Evolutionary conservation across 1,140 invertebrate genomes (phyloP).

Genomic region (Phortica variegata): DNA sequence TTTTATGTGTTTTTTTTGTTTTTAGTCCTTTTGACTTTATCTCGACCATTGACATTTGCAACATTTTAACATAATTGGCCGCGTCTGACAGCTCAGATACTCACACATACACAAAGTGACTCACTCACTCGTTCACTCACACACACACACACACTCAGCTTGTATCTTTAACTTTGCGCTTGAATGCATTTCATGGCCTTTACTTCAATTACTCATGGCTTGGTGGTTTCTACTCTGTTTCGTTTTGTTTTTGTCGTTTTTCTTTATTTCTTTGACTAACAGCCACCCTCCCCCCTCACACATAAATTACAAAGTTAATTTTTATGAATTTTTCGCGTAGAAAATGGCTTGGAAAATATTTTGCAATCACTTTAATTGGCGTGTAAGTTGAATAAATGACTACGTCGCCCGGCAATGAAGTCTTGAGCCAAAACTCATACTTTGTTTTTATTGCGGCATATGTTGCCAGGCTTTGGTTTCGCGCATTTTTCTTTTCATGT

Average conservation of each 20-base stretch:
- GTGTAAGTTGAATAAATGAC: constrained; percentile 9
- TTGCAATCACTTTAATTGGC: constrained; percentile 52
- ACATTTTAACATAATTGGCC: constrained; percentile 54
- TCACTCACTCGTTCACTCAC: not conserved
- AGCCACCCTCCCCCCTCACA: too few relatives aligned
- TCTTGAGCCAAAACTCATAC: constrained; percentile 23
- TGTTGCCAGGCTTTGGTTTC: too few relatives aligned
- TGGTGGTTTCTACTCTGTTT: too few relatives aligned
- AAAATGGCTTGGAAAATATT: constrained; percentile 55
- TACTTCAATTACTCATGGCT: constrained; percentile 1
- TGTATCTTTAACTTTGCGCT: constrained; percentile 54
- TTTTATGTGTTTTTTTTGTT: constrained; percentile 23
- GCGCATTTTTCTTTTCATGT: too few relatives aligned
- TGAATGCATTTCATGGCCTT: constrained; percentile 34
- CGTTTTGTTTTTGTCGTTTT: too few relatives aligned
- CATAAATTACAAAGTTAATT: too few relatives aligned
- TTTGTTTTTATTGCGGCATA: constrained; percentile 35
- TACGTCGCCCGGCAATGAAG: not conserved
- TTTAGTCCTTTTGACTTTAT: not conserved
- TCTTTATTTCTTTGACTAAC: too few relatives aligned
- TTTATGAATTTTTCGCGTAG: constrained; percentile 35
- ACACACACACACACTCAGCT: constrained; percentile 10
- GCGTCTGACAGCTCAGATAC: constrained; percentile 30
- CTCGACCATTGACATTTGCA: constrained; percentile 6
- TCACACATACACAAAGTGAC: not conserved